Evolutionary conservation across 2,113 vertebrate genomes (phyloP), one percentile per base, ranked within the genome.

Genomic region (Zeus faber): DNA sequence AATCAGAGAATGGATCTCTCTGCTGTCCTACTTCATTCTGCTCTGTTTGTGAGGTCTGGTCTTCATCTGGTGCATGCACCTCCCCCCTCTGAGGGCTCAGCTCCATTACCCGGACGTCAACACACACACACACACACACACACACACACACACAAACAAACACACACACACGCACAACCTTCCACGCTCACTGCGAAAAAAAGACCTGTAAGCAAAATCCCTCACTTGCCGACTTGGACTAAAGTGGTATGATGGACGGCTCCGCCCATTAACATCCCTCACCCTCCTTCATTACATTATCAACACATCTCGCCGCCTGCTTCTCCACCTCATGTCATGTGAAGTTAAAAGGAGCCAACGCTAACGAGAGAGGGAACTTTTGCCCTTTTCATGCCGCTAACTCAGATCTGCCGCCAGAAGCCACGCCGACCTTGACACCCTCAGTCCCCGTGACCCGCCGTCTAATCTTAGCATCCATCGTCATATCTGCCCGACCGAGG

Each of bases 81-180:
- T 66, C 16, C 57, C 22, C 54, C n/a, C n/a, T 37, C 23, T 17
- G 22, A 54, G 22, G 44, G 33, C 60, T 33, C 20, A 3, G 29
- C 58, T 23, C 24, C 47, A 49, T 62, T 51, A 68, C 61, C 62
- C 58, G 52, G 48, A 49, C 35, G 10, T 25, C 54, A 39, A n/a
- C n/a, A n/a, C n/a, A n/a, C n/a, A n/a, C n/a, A n/a, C n/a, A n/a
- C n/a, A n/a, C n/a, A n/a, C n/a, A n/a, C n/a, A n/a, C n/a, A n/a
- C n/a, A n/a, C n/a, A n/a, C n/a, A n/a, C n/a, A n/a, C n/a, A n/a
- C n/a, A n/a, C n/a, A n/a, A n/a, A n/a, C n/a, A n/a, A n/a, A n/a
- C n/a, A n/a, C n/a, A n/a, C n/a, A n/a, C n/a, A n/a, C 58, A 48
- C 51, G 25, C 61, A 56, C 18, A 50, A 1, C 5, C 18, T 7